Evolutionary conservation across 2,113 vertebrate genomes (phyloP).

Genomic region (Python bivittatus): DNA sequence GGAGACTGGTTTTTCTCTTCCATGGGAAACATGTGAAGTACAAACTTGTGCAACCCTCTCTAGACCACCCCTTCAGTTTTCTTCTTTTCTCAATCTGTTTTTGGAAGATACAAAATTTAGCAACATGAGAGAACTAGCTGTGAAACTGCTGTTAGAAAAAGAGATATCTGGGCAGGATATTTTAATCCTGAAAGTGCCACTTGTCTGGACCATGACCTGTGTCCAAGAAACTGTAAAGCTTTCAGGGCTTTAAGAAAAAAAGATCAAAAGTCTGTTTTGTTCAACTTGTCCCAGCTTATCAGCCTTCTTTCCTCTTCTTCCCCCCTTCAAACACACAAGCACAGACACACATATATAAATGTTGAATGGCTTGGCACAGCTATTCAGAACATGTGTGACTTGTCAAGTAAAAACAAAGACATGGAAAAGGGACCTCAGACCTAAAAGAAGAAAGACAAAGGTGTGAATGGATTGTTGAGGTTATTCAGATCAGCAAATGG

Average conservation of each 20-base stretch:
- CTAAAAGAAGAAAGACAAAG: slow-evolving; percentile 58
- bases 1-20: neutral
- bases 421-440: slow-evolving; percentile 46
- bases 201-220: neutral
- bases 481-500: slow-evolving; percentile 63
- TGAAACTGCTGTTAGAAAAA: neutral
- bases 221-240: slow-evolving; percentile 7
- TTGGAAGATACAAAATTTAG: neutral
- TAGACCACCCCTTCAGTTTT: neutral
- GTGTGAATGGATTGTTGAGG: slow-evolving; percentile 75
- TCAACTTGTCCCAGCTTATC: slow-evolving; percentile 39
- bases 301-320: slow-evolving; percentile 1
- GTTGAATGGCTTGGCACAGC: slow-evolving; percentile 15
- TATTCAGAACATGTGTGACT: slow-evolving; percentile 66
- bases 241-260: slow-evolving; percentile 1
- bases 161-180: neutral
- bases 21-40: neutral
- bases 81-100: neutral
- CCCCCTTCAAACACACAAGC: slow-evolving; percentile 13
- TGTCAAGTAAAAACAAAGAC: slow-evolving; percentile 79
- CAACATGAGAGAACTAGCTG: neutral
- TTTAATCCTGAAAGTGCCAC: slow-evolving; percentile 12
- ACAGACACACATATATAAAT: neutral
- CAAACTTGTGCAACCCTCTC: neutral
- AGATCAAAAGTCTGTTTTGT: slow-evolving; percentile 38